A percentile compares a stretch with the other conserved stretches of the same genome.
phyloP scores from a whole-genome alignment of 2,797 vertebrate genomes.

The Myotis daubentonii region DNA sequence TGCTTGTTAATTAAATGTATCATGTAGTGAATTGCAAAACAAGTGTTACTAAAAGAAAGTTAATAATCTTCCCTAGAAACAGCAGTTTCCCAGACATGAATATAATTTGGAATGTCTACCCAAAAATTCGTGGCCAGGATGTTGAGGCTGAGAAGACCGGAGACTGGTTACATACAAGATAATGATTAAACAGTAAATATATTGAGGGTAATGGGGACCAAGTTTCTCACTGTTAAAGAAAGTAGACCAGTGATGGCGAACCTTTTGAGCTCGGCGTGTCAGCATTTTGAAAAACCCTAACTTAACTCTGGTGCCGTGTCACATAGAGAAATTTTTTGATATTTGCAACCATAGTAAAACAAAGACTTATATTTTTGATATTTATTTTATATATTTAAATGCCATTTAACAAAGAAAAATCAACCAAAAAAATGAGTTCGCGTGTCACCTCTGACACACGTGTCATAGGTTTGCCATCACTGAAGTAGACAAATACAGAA shows the following conservation, averaged over 20 bases:
- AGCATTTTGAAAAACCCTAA: too few relatives aligned
- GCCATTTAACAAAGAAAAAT: too few relatives aligned
- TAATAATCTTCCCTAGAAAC: neutral
- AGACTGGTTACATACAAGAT: neutral
- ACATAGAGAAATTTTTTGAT: too few relatives aligned
- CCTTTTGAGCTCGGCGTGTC: too few relatives aligned
- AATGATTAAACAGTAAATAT: neutral
- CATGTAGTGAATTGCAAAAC: neutral
- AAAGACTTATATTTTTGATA: too few relatives aligned
- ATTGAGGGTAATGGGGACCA: neutral
- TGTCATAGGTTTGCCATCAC: too few relatives aligned
- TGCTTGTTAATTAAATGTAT: neutral
- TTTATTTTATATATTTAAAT: too few relatives aligned
- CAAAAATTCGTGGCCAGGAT: neutral
- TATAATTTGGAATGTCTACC: neutral
- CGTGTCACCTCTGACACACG: too few relatives aligned
- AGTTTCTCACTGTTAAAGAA: neutral
- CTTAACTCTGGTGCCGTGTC: too few relatives aligned
- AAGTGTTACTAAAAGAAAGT: neutral
- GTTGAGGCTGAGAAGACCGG: neutral
- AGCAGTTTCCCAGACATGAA: neutral
- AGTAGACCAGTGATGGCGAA: neutral
- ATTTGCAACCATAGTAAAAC: too few relatives aligned
- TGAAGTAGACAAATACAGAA: neutral
- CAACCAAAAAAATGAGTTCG: too few relatives aligned